phyloP scores from a whole-genome alignment of 2,888 invertebrate species.

The Thecocarcelia acutangulata region DNA sequence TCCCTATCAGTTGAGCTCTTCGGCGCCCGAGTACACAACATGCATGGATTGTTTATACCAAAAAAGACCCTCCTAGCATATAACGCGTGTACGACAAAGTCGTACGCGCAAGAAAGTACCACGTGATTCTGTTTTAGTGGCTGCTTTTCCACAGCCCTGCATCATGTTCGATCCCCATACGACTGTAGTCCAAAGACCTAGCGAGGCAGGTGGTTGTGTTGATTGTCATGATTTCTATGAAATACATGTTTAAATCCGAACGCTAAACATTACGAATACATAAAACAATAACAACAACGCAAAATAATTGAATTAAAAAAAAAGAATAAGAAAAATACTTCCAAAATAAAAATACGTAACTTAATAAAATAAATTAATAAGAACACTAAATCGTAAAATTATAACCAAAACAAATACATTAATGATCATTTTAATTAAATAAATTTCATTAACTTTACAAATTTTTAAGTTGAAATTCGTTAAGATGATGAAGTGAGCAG shows the following conservation, averaged over 20 bases:
- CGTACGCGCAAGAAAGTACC: slow-evolving; percentile 84
- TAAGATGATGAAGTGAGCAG: slow-evolving; percentile 10
- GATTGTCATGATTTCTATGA: slow-evolving; percentile 82
- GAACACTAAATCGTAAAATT: slow-evolving; percentile 2
- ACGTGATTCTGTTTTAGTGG: slow-evolving; percentile 76
- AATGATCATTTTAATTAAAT: slow-evolving; percentile 13
- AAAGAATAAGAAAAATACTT: slow-evolving; percentile 28
- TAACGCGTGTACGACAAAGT: slow-evolving; percentile 84
- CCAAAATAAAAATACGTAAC: slow-evolving; percentile 35
- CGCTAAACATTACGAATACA: slow-evolving; percentile 12
- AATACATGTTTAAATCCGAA: slow-evolving; percentile 84
- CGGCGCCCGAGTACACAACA: slow-evolving; percentile 86
- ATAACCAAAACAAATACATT: slow-evolving; percentile 14
- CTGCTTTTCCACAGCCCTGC: slow-evolving; percentile 66
- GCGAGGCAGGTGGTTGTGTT: slow-evolving; percentile 78
- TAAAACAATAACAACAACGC: slow-evolving; percentile 28
- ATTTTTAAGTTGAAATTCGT: slow-evolving; percentile 10
- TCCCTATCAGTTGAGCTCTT: slow-evolving; percentile 78
- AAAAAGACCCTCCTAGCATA: slow-evolving; percentile 85
- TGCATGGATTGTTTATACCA: slow-evolving; percentile 89
- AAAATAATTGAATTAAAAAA: slow-evolving; percentile 22
- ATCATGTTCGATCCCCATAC: slow-evolving; percentile 64
- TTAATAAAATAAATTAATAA: background rate
- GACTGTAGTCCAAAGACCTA: slow-evolving; percentile 59
- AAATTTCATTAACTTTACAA: slow-evolving; percentile 1